Evolutionary conservation across 2,113 vertebrate species (phyloP).

Genomic region (Taurulus bubalis): DNA sequence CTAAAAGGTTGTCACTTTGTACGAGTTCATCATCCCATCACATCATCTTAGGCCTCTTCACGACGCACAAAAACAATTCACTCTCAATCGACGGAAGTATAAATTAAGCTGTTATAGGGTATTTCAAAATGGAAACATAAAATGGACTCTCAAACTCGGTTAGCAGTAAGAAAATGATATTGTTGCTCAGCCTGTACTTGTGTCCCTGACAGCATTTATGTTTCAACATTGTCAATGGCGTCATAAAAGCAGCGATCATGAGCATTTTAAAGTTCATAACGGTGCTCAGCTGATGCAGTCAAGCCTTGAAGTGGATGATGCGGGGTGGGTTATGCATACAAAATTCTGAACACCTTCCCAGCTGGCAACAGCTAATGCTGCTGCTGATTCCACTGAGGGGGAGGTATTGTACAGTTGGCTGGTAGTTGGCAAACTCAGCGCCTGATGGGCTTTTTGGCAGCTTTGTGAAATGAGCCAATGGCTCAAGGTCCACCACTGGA

Average conservation of each 20-base stretch:
- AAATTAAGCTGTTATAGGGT: conserved; percentile 9
- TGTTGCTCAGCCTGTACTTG: conserved; percentile 5
- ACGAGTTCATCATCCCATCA: background rate
- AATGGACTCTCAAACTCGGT: conserved; percentile 1
- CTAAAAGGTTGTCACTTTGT: conserved; percentile 4
- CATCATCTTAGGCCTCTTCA: conserved; percentile 1
- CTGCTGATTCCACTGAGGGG: conserved; percentile 50
- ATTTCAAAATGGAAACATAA: conserved; percentile 2
- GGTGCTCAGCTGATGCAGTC: conserved; percentile 12
- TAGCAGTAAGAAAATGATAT: conserved; percentile 18
- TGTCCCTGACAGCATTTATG: background rate
- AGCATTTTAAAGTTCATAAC: conserved; percentile 30
- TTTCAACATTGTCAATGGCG: background rate
- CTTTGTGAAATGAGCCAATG: conserved; percentile 48
- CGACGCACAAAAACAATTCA: conserved; percentile 10
- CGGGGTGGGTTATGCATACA: conserved; percentile 49
- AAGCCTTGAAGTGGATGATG: conserved; percentile 34
- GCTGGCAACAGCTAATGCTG: conserved; percentile 57
- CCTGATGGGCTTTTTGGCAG: conserved; percentile 66
- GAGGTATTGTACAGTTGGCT: conserved; percentile 42
- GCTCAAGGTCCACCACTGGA: conserved; percentile 48
- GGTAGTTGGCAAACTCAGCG: conserved; percentile 41
- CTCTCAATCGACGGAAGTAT: background rate
- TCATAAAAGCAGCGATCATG: conserved; percentile 28
- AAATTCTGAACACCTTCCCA: conserved; percentile 50